These are phyloP conservation scores for Oriolus oriolus DNA, from an alignment of 2,113 vertebrate genomes.

Conservation along the genomic window DNA sequence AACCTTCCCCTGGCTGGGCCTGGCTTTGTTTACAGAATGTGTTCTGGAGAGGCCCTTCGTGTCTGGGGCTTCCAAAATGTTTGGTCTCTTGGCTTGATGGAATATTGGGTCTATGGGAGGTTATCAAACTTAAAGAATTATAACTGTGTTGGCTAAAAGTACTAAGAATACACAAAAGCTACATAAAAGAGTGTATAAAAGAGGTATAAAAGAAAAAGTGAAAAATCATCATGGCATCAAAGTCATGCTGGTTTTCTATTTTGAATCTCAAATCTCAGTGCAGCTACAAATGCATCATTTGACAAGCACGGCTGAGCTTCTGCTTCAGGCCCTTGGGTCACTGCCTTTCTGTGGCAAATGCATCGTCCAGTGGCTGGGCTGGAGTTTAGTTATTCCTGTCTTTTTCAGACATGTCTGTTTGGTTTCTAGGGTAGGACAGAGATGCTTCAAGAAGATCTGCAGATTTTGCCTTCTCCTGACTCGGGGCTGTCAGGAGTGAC, in stretches of 20 bases:
- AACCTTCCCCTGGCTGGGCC: too few relatives aligned
- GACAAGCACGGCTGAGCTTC: conserved; percentile 26
- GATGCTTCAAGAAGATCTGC: neutral
- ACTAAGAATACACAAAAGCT: too few relatives aligned
- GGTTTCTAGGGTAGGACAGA: neutral
- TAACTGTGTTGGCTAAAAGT: too few relatives aligned
- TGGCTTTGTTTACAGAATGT: too few relatives aligned
- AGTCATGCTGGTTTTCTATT: neutral
- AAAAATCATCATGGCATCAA: too few relatives aligned
- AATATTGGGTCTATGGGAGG: too few relatives aligned
- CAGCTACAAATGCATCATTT: neutral
- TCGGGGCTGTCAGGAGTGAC: neutral
- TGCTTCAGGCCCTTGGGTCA: neutral
- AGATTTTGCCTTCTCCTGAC: neutral
- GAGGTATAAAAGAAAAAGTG: too few relatives aligned
- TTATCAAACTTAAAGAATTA: too few relatives aligned
- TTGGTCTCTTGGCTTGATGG: too few relatives aligned
- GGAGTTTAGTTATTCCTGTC: neutral
- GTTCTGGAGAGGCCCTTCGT: too few relatives aligned
- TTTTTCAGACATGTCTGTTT: neutral
- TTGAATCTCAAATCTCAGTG: neutral
- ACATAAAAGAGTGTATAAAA: too few relatives aligned
- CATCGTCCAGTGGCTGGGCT: neutral
- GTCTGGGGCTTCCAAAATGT: too few relatives aligned
- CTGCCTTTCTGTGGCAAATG: neutral